Conservation (phyloP, 2,113 vertebrate genomes). For the Sula dactylatra region DNA sequence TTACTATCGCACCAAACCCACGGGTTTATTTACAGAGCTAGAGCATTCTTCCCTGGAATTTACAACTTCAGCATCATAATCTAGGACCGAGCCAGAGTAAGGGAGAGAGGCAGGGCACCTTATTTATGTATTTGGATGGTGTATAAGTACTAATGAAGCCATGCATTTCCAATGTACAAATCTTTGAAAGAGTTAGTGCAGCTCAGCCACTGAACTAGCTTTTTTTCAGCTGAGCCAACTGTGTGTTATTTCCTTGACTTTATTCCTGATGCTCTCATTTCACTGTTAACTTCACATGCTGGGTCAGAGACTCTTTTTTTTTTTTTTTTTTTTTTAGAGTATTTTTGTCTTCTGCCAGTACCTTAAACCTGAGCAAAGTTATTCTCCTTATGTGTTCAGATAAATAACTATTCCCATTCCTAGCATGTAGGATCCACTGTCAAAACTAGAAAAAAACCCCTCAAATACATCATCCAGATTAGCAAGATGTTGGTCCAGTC, state of each 20-base stretch:
- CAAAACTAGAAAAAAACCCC: neutral
- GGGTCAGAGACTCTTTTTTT: neutral
- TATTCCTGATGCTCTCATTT: neutral
- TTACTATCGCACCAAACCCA: constrained; percentile 10
- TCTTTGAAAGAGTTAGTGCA: neutral
- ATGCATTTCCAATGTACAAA: neutral
- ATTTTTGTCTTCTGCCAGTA: neutral
- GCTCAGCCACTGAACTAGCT: neutral
- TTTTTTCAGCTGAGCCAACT: neutral
- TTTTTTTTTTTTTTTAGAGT: neutral
- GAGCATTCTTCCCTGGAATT: neutral
- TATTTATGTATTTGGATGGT: neutral
- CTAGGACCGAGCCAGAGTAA: neutral
- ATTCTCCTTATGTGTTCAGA: neutral
- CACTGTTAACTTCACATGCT: neutral
- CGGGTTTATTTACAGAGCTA: neutral
- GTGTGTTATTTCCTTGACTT: neutral
- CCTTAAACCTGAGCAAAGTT: neutral
- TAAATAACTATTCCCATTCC: neutral
- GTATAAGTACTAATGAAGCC: neutral
- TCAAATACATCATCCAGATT: neutral
- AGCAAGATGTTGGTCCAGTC: neutral
- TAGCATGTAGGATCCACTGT: neutral
- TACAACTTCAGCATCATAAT: neutral
- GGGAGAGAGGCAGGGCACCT: neutral